Conservation (phyloP, 92 coral and sea anemone genomes). For the Phenganax marumi region DNA sequence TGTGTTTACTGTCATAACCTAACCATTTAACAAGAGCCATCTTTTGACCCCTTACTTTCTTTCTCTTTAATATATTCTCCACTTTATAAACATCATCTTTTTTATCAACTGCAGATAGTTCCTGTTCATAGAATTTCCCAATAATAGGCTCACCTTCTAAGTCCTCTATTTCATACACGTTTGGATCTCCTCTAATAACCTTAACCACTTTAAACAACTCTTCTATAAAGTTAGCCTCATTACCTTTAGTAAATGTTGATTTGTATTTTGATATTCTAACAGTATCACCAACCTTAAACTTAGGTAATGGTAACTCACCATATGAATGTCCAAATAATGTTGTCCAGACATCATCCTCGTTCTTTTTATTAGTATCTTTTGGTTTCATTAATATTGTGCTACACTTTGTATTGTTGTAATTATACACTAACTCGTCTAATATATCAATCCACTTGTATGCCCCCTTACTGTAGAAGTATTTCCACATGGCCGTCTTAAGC, state of each 20-base stretch:
- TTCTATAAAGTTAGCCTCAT: no score
- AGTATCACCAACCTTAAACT: constrained; percentile 31
- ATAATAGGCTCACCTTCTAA: constrained; percentile 30
- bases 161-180: constrained; percentile 29
- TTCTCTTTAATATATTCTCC: constrained; percentile 29
- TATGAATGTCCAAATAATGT: constrained; percentile 13
- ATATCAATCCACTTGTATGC: constrained; percentile 35
- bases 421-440: background rate
- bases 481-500: constrained; percentile 38
- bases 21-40: constrained; percentile 44
- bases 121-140: constrained; percentile 40
- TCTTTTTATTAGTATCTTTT: no score
- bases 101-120: background rate
- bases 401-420: no score
- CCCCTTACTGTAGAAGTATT: constrained; percentile 34
- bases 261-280: constrained; percentile 21
- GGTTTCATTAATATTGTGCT: no score
- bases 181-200: constrained; percentile 40
- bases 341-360: constrained; percentile 28
- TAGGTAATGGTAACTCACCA: constrained; percentile 12
- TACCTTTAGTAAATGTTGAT: no score
- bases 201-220: constrained; percentile 9
- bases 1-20: constrained; percentile 41
- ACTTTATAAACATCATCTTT: constrained; percentile 26
- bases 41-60: no score